These are phyloP conservation scores for Carpatolechia fugitivella DNA, from an alignment of 2,888 invertebrate species.

Conservation along the genomic window DNA sequence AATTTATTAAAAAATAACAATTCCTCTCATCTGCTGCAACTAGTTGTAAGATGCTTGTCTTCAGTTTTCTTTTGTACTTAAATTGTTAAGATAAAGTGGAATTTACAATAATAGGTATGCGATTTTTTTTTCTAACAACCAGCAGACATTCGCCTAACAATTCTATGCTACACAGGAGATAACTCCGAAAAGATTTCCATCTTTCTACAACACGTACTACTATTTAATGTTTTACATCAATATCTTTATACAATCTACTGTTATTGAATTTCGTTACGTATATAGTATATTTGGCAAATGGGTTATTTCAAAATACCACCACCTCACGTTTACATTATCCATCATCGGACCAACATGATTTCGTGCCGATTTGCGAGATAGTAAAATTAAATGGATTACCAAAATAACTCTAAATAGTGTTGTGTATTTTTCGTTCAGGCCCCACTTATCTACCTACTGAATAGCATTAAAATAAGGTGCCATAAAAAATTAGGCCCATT, in stretches of 20 bases:
- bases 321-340: slow-evolving; percentile 47
- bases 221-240: slow-evolving; percentile 17
- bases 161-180: slow-evolving; percentile 67
- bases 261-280: slow-evolving; percentile 53
- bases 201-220: slow-evolving; percentile 52
- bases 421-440: slow-evolving; percentile 30
- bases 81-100: no score
- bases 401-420: slow-evolving; percentile 52
- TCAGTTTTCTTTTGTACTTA: no score
- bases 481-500: slow-evolving; percentile 14
- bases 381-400: slow-evolving; percentile 43
- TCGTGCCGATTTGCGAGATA: slow-evolving; percentile 52
- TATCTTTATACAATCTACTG: slow-evolving; percentile 22
- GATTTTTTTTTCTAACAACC: slow-evolving; percentile 62
- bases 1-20: no score
- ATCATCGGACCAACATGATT: slow-evolving; percentile 58
- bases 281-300: slow-evolving; percentile 70
- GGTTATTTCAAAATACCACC: slow-evolving; percentile 47
- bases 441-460: background rate
- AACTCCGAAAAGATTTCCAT: slow-evolving; percentile 54
- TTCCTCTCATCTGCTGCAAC: no score
- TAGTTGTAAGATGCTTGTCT: slow-evolving; percentile 26
- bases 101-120: no score
- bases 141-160: slow-evolving; percentile 50
- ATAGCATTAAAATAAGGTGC: slow-evolving; percentile 12